Base-by-base conservation (phyloP, 2,797 vertebrate species). In the Acipenser ruthenus region DNA sequence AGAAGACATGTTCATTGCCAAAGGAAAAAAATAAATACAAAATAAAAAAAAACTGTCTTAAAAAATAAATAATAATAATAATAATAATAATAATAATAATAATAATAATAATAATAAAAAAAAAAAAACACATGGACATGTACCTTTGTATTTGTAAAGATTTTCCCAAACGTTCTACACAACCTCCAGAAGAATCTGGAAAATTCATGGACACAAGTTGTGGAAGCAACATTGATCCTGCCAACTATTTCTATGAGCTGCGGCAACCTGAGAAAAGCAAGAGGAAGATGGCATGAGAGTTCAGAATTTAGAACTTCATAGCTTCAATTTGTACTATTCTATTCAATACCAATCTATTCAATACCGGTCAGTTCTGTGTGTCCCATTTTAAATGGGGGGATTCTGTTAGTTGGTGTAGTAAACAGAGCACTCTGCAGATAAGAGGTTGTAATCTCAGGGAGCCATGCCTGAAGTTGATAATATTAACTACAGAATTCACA, bases 161-260 rank as follows among this genome's bases (percentile, higher is more conserved):
- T 96, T 82, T 98, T 99, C 72, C 97, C 97, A 70, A 99, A 98
- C 1, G 97, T 99, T 76, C 96, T 91, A 86, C 96, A 99, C 70
- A 99, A 86, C 70, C 96, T 89, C 96, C 97, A 99, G 87, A 99
- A 99, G 87, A 97, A 99, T 75, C 94, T 93, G 65, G 97, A 99
- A 78, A 99, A 99, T 81, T 99, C 97, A 65, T 99, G 97, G 64
- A 99, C 96, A 62, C 93, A 98, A 60, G 96, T 95, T 51, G 93
- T 92, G 64, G 96, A 99, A 49, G 93, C 86, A 73, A 99, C 95
- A 49, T 97, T 97, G 78, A 99, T 97, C 74, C 92, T 94, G 70
- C 97, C 90, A 70, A 99, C 95, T 67, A 96, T 94, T 74, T 98
- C 95, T 82, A 99, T 99, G 70, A 99, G 90, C 68, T 95, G 93